Evolutionary conservation across 2,888 invertebrate genomes (phyloP).

Genomic region (Drosophila lutescens): DNA sequence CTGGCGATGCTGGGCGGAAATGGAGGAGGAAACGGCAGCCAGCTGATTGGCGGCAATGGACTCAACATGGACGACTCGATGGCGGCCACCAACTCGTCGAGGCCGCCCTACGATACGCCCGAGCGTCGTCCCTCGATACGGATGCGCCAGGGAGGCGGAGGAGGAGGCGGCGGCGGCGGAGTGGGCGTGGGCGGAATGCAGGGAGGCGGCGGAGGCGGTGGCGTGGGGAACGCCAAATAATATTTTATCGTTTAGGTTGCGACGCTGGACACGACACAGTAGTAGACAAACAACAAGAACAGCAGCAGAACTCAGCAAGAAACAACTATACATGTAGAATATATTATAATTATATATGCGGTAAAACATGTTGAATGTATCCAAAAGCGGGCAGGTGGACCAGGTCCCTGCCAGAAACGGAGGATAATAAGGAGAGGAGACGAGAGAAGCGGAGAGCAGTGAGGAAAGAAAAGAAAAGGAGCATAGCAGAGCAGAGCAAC

Average conservation of each 20-base stretch:
- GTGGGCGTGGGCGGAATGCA: constrained; percentile 75
- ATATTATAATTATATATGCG: constrained; percentile 56
- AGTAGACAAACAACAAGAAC: constrained; percentile 29
- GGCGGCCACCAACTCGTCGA: constrained; percentile 84
- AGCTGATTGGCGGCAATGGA: constrained; percentile 76
- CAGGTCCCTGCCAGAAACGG: constrained; percentile 38
- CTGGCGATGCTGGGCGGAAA: constrained; percentile 62
- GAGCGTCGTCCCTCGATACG: constrained; percentile 84
- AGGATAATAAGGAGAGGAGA: background rate
- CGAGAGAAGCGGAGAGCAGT: constrained; percentile 3
- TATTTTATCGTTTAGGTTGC: constrained; percentile 83
- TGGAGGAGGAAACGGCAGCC: constrained; percentile 68
- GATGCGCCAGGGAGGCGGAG: constrained; percentile 83
- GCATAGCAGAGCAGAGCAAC: background rate
- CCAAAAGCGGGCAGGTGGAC: constrained; percentile 51
- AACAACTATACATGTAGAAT: constrained; percentile 47
- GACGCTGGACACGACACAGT: constrained; percentile 47
- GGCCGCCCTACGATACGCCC: constrained; percentile 84
- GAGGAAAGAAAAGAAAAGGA: constrained; percentile 16
- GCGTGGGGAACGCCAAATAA: constrained; percentile 84
- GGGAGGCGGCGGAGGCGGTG: constrained; percentile 58
- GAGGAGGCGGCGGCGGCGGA: constrained; percentile 75
- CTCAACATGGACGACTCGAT: constrained; percentile 83
- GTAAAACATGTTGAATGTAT: constrained; percentile 62
- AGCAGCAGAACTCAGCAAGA: constrained; percentile 50